Base-by-base conservation (phyloP, 2,797 vertebrate species). In the Esox lucius region DNA sequence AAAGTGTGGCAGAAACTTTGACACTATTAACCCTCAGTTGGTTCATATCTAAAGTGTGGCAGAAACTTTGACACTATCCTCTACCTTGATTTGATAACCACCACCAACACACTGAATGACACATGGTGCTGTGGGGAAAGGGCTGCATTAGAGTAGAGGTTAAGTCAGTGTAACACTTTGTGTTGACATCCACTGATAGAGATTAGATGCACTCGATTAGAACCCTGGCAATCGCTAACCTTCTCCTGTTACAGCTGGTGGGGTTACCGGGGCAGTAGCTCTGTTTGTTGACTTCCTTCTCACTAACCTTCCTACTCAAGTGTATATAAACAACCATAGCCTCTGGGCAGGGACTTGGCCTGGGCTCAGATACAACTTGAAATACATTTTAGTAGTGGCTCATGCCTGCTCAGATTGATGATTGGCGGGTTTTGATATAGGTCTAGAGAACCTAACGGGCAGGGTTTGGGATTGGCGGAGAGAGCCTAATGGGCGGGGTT, bases 161-260 rank as follows among this genome's bases (percentile, higher is more conserved):
- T 68, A 22, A 64, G 35, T 61, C 39, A 62, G 13, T 46, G 35
- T 35, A 49, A 26, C 17, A 33, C 56, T 22, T 35, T 19, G 75
- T 68, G 75, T 71, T 74, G 70, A 42, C 72, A 64, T 62, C 66
- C n/a, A 77, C 80, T 73, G 79, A 69, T 72, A 35, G 67, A 81
- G 66, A 53, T 87, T 80, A 81, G 73, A 17, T 73, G 80, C 79
- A 65, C 81, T 46, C 22, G 6, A 13, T 76, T 48, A 70, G 19
- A 73, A 46, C 42, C 12, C 1, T 11, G 42, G 42, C 9, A 46
- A 46, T 13, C 3, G 42, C 9, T 46, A 11, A 39, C 35, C 35
- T 39, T 39, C 31, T 46, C 67, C 26, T 17, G 15, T 28, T 39
- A 39, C 35, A 39, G 35, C 35, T 39, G 35, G 68, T 35, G 16